Evolutionary conservation across 2,888 invertebrate genomes (phyloP).

Genomic region (Pyrrhia umbra): DNA sequence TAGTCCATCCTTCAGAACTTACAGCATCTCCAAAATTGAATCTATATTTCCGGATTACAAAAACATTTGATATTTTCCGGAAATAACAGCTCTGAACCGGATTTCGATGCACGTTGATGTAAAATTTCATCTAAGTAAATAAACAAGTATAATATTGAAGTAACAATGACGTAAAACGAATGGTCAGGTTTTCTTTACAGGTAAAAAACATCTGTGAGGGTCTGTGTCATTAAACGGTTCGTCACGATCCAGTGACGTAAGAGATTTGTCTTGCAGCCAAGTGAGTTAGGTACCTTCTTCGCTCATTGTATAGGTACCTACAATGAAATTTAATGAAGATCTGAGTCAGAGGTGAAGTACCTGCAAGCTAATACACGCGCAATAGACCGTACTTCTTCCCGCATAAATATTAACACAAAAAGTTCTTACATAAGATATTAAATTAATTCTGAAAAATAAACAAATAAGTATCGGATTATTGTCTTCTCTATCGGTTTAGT

Average conservation of each 20-base stretch:
- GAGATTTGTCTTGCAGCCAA: background rate
- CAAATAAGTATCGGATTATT: too few relatives aligned
- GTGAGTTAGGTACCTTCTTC: background rate
- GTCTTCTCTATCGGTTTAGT: too few relatives aligned
- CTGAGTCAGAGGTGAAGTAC: background rate
- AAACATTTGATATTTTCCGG: background rate
- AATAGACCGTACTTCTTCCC: too few relatives aligned
- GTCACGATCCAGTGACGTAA: conserved; percentile 25
- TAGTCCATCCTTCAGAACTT: too few relatives aligned
- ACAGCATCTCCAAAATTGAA: too few relatives aligned
- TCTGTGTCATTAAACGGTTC: background rate
- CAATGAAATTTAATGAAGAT: background rate
- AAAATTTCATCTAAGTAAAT: background rate
- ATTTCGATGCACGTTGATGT: background rate
- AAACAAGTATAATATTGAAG: background rate
- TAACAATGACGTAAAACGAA: background rate
- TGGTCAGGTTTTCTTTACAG: background rate
- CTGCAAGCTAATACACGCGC: too few relatives aligned
- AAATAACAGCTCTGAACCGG: background rate
- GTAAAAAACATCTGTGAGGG: conserved; percentile 23
- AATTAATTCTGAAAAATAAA: too few relatives aligned
- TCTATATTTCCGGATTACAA: too few relatives aligned
- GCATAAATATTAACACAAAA: too few relatives aligned
- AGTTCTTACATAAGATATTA: too few relatives aligned
- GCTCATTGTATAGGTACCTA: background rate